phyloP scores from a whole-genome alignment of 1,140 invertebrate genomes.

The Gyrodactylus salaris region DNA sequence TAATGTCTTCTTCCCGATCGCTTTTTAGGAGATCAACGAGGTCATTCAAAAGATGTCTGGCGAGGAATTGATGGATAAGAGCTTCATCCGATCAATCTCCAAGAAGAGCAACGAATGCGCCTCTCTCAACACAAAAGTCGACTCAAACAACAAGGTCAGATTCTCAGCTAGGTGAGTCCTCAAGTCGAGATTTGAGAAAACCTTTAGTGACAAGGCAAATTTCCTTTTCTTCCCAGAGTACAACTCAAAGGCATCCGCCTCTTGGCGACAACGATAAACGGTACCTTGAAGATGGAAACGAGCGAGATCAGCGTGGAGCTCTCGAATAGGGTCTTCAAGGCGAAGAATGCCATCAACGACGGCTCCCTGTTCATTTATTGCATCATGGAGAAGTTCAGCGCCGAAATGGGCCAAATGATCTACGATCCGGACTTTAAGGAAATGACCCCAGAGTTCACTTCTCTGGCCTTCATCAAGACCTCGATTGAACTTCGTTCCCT shows the following conservation, averaged over 20 bases:
- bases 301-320: not conserved
- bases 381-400: constrained; percentile 1
- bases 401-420: not conserved
- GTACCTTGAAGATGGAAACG: not conserved
- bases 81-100: not conserved
- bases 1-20: no score
- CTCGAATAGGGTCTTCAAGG: constrained; percentile 1
- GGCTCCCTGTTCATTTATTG: not conserved
- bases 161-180: no score
- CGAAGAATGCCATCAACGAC: not conserved
- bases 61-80: not conserved
- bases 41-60: constrained; percentile 5
- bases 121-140: not conserved
- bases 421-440: constrained; percentile 65
- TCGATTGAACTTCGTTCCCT: constrained; percentile 29
- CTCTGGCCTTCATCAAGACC: constrained; percentile 81
- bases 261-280: not conserved
- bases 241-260: not conserved
- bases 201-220: no score
- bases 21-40: constrained; percentile 4
- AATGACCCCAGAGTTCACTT: constrained; percentile 72
- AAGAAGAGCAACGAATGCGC: not conserved
- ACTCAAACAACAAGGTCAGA: not conserved
- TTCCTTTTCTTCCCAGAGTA: no score
- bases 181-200: no score